These are phyloP conservation scores for Mycetomoellerius zeteki DNA, from an alignment of 1,140 invertebrate species.

Conservation along the genomic window DNA sequence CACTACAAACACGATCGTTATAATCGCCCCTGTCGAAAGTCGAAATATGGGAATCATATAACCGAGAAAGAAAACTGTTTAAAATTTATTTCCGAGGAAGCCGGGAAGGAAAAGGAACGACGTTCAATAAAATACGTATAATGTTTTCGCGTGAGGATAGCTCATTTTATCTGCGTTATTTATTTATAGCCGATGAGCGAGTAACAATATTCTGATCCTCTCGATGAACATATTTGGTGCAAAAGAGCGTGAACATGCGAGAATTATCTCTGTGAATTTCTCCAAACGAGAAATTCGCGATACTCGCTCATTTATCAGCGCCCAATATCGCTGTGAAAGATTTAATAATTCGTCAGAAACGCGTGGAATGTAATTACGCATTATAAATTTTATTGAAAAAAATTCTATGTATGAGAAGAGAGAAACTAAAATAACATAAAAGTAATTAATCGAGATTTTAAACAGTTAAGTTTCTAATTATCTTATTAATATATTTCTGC, in stretches of 20 bases:
- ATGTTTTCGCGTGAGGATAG: slow-evolving; percentile 31
- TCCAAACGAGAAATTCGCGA: neutral
- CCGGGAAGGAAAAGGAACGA: neutral
- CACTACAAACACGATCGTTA: slow-evolving; percentile 16
- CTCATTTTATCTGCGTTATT: slow-evolving; percentile 40
- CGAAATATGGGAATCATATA: slow-evolving; percentile 15
- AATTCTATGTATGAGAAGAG: neutral
- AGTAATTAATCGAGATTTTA: slow-evolving; percentile 17
- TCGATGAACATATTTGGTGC: neutral
- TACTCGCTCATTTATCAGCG: slow-evolving; percentile 19
- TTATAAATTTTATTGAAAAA: slow-evolving; percentile 35
- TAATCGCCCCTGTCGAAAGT: slow-evolving; percentile 32
- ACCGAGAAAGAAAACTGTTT: neutral
- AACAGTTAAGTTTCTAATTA: slow-evolving; percentile 32
- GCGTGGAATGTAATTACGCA: slow-evolving; percentile 27
- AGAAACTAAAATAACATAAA: slow-evolving; percentile 23
- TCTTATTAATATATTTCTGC: slow-evolving; percentile 42
- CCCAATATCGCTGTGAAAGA: neutral
- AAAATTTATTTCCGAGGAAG: slow-evolving; percentile 15
- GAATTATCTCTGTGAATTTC: slow-evolving; percentile 3
- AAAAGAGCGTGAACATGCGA: neutral
- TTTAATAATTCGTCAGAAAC: slow-evolving; percentile 29
- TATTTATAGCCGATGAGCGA: slow-evolving; percentile 39
- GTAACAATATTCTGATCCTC: slow-evolving; percentile 8
- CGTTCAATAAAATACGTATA: slow-evolving; percentile 2